Base-by-base conservation (phyloP, 2,888 invertebrate species). In the Ptychoptera contaminata region DNA sequence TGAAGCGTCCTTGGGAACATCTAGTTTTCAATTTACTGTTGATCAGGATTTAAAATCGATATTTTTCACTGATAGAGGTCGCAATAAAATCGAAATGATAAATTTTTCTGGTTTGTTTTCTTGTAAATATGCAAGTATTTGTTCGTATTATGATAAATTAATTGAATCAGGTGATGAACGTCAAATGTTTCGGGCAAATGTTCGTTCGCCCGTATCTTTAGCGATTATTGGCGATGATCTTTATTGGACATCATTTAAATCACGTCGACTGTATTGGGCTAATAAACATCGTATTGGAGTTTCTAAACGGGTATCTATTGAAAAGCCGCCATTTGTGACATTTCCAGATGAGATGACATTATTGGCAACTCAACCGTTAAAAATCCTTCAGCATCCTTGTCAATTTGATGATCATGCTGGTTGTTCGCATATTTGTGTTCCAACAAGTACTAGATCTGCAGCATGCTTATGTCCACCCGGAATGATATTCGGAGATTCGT, bases 351-450 rank as follows among this genome's bases (percentile, higher is more conserved):
- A 43, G 1, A 43, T 43, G 0, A 45, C 35, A 0, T 45, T 51
- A 1, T 16, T 44, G 6, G 40, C 50, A 2, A 42, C 47, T 2
- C 30, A 30, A 11, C 48, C 53, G 5, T 32, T 47, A 3, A 44
- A 42, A 29, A 15, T 40, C 0, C 45, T 56, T 45, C 52, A 56
- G 43, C 80, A 79, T 60, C 69, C 70, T 0, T 86, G 86, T 54
- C 67, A 68, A 29, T 23, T 7, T 23, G 53, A 54, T 8, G 64
- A 65, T 30, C 76, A 76, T 48, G 77, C 76, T 35, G 74, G 74
- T 1, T 88, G 88, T 55, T 77, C 80, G 2, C 80, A 85, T 57
- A 62, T 86, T 9, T 88, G 88, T 55, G 71, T 83, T 2, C 70
- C 76, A 46, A 57, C 61, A 8, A 58, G 60, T 1, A 55, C 53